Evolutionary conservation across 2,888 invertebrate species (phyloP).

Genomic region (Perizoma affinitatum): DNA sequence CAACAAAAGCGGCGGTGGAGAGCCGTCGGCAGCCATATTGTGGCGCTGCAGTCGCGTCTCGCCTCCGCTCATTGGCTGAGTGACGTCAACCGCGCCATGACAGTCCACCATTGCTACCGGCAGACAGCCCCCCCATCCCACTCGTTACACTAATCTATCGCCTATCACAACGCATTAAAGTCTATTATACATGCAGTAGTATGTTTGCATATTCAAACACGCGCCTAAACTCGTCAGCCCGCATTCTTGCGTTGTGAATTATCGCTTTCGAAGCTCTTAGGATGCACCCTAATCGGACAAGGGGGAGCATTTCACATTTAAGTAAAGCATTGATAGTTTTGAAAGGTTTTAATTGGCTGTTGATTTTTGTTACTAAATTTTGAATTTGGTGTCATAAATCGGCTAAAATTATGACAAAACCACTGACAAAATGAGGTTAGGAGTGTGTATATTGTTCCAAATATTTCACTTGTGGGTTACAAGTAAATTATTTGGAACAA

Average conservation of each 20-base stretch:
- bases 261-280: conserved; percentile 79
- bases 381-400: background rate
- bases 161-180: conserved; percentile 45
- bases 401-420: no score
- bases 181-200: conserved; percentile 35
- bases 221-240: conserved; percentile 74
- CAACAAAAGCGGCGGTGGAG: conserved; percentile 72
- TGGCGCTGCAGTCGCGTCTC: conserved; percentile 78
- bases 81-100: conserved; percentile 82
- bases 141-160: conserved; percentile 46
- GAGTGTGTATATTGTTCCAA: no score
- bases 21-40: conserved; percentile 81
- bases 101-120: conserved; percentile 74
- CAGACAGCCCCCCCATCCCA: conserved; percentile 52
- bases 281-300: conserved; percentile 79
- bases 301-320: conserved; percentile 73
- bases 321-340: conserved; percentile 69
- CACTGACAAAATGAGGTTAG: no score
- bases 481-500: no score
- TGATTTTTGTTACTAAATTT: conserved; percentile 59
- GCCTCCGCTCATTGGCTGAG: conserved; percentile 76
- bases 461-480: no score
- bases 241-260: conserved; percentile 78
- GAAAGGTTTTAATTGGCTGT: conserved; percentile 76
- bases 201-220: conserved; percentile 57